A percentile compares a stretch with the other conserved stretches of the same genome.
These are phyloP conservation scores for Mesoclemmys tuberculata DNA, from an alignment of 2,113 vertebrate species.

Conservation along the genomic window DNA sequence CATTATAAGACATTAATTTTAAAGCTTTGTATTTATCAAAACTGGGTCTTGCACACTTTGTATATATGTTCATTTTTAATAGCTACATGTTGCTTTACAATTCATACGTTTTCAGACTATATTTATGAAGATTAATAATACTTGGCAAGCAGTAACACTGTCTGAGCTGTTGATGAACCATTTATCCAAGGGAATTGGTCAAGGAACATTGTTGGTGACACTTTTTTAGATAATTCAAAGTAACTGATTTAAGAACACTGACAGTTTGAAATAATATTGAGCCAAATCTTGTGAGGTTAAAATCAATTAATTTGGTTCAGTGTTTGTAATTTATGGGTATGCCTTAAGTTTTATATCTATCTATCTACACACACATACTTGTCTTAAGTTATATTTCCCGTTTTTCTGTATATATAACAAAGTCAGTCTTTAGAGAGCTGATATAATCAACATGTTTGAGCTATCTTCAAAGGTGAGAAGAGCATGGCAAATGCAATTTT, in stretches of 20 bases:
- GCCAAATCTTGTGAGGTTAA: background rate
- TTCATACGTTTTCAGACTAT: background rate
- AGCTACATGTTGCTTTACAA: background rate
- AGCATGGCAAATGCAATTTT: background rate
- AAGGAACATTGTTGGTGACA: background rate
- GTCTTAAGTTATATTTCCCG: background rate
- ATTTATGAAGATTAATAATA: background rate
- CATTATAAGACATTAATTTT: background rate
- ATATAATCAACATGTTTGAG: background rate
- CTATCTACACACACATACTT: background rate
- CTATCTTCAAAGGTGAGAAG: background rate
- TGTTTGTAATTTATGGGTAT: background rate
- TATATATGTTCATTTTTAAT: background rate
- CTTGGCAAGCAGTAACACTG: background rate
- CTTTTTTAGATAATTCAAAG: constrained; percentile 6
- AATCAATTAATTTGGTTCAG: background rate
- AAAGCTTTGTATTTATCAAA: constrained; percentile 39
- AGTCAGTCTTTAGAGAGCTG: background rate
- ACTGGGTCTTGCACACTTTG: background rate
- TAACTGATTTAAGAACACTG: background rate
- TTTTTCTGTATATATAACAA: background rate
- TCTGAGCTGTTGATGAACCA: background rate
- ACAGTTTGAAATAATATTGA: background rate
- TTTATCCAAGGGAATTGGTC: background rate
- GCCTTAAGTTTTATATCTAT: no score